Conservation (phyloP, 2,797 vertebrate genomes). For the Thalassophryne amazonica region DNA sequence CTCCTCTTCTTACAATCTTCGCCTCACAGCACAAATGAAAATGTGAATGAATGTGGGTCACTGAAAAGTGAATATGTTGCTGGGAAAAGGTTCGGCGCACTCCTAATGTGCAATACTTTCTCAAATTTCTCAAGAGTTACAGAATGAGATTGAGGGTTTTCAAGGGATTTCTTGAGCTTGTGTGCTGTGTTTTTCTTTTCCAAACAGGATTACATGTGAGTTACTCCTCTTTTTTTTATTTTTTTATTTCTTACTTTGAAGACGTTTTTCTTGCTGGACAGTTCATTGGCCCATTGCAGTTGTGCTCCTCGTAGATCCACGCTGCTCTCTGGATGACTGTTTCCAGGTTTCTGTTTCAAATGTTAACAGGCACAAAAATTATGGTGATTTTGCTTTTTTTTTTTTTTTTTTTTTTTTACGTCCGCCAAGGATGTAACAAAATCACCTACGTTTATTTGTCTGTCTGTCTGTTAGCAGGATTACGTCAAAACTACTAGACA, state of each 20-base stretch:
- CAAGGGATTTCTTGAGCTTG: not conserved
- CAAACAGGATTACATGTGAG: not conserved
- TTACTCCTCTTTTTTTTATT: not conserved
- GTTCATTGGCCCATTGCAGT: conserved; percentile 84
- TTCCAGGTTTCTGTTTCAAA: conserved; percentile 81
- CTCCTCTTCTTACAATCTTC: too few species aligned
- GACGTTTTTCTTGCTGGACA: conserved; percentile 93
- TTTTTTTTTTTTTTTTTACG: too few species aligned
- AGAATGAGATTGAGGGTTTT: not conserved
- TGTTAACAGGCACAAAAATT: not conserved
- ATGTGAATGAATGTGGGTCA: too few species aligned
- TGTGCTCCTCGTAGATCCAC: conserved; percentile 88
- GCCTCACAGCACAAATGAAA: too few species aligned
- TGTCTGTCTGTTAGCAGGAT: too few species aligned
- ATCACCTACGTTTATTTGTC: too few species aligned
- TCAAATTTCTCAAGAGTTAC: not conserved
- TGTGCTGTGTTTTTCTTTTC: not conserved
- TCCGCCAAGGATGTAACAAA: too few species aligned
- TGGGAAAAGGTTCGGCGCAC: not conserved
- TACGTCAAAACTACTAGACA: too few species aligned
- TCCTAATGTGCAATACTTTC: not conserved
- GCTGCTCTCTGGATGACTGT: conserved; percentile 90
- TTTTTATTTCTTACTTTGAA: conserved; percentile 91
- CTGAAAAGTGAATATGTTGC: not conserved
- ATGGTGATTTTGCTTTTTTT: not conserved